These are phyloP conservation scores for Drosophila ochracea DNA, from an alignment of 2,888 invertebrate genomes.

Conservation along the genomic window DNA sequence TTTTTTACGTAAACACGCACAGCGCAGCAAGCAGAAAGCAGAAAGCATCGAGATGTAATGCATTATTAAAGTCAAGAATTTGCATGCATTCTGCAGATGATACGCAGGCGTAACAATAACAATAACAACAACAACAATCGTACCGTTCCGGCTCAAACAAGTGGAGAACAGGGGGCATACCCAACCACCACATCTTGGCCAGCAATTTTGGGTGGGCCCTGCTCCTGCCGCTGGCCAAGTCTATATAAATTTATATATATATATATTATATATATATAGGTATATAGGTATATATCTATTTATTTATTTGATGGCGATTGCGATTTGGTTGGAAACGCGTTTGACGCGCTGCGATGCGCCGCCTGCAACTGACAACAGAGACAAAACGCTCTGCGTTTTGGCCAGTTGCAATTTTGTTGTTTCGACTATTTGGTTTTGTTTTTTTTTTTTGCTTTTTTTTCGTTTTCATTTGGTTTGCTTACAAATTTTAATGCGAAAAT, in stretches of 20 bases:
- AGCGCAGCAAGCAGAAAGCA: neutral
- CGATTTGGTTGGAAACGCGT: constrained; percentile 47
- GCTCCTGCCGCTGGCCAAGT: constrained; percentile 1
- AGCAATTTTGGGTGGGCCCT: constrained; percentile 3
- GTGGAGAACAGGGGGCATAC: constrained; percentile 56
- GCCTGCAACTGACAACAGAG: constrained; percentile 63
- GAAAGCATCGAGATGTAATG: constrained; percentile 16
- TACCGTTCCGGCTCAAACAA: constrained; percentile 71
- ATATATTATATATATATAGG: neutral
- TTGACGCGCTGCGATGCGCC: constrained; percentile 70
- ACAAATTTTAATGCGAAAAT: constrained; percentile 83
- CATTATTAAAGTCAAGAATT: constrained; percentile 46
- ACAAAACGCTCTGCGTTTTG: constrained; percentile 17
- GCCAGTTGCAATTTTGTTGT: constrained; percentile 23
- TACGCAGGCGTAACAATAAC: constrained; percentile 15
- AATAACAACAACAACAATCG: constrained; percentile 23
- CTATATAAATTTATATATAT: neutral
- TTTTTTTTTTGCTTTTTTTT: neutral
- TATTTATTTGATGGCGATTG: constrained; percentile 3
- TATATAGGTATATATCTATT: constrained; percentile 1
- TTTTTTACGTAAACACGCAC: neutral
- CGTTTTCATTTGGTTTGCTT: constrained; percentile 62
- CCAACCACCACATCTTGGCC: constrained; percentile 47
- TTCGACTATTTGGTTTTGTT: constrained; percentile 28
- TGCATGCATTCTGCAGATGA: constrained; percentile 19